These are phyloP conservation scores for Coptodon bakossiorum DNA, from an alignment of 2,113 vertebrate genomes.

Conservation along the genomic window DNA sequence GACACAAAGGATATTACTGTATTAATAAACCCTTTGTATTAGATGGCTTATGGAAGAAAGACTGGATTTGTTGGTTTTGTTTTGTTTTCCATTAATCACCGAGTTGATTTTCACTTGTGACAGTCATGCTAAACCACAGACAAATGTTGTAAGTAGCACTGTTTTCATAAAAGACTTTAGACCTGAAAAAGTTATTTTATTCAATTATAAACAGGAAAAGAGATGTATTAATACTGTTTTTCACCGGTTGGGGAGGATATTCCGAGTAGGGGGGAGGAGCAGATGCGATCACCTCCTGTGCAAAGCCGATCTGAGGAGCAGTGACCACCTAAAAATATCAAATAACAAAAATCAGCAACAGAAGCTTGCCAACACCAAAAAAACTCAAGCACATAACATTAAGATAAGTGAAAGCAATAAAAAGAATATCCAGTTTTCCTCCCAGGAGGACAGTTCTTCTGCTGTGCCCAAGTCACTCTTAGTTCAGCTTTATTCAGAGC, in stretches of 20 bases:
- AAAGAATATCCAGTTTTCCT: not conserved
- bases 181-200: not conserved
- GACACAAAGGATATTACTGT: not conserved
- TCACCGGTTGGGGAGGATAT: conserved; percentile 67
- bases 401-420: not conserved
- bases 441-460: not conserved
- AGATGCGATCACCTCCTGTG: conserved; percentile 59
- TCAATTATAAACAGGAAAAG: not conserved
- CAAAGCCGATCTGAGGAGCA: conserved; percentile 57
- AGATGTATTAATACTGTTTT: not conserved
- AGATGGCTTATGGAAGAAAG: not conserved
- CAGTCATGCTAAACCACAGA: not conserved
- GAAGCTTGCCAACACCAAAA: not conserved
- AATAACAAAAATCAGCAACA: not conserved
- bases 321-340: conserved; percentile 48
- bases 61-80: not conserved
- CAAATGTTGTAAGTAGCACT: not conserved
- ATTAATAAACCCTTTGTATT: not conserved
- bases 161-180: not conserved
- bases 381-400: not conserved
- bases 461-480: not conserved
- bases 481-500: not conserved
- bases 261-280: conserved; percentile 72
- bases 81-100: not conserved
- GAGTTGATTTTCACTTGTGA: not conserved